Percentiles rank a stretch among this genome's conserved stretches.
These are phyloP conservation scores for Drosophila multiciliata DNA, from an alignment of 2,888 invertebrate species.

Conservation along the genomic window DNA sequence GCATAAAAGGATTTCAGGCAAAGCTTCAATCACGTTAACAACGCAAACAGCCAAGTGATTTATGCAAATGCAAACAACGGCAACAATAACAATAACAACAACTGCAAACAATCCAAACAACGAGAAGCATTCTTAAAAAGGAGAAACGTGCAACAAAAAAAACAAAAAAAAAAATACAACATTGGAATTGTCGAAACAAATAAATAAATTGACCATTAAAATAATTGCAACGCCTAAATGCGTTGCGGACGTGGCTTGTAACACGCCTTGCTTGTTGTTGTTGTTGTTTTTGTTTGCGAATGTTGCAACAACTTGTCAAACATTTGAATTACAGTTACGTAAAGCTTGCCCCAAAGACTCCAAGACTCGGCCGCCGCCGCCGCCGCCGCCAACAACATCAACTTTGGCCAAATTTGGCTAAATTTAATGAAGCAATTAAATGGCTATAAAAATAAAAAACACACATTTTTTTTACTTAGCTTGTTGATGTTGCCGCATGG, in stretches of 20 bases:
- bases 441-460: conserved; percentile 62
- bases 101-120: conserved; percentile 27
- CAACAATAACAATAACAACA: conserved; percentile 7
- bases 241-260: conserved; percentile 76
- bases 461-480: conserved; percentile 21
- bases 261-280: conserved; percentile 66
- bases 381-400: conserved; percentile 30
- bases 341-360: conserved; percentile 54
- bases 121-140: conserved; percentile 71
- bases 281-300: conserved; percentile 48
- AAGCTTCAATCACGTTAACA: conserved; percentile 70
- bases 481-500: conserved; percentile 56
- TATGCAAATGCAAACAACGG: conserved; percentile 60
- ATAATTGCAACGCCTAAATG: conserved; percentile 81
- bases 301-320: conserved; percentile 81
- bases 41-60: conserved; percentile 40
- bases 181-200: conserved; percentile 66
- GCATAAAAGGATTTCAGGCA: conserved; percentile 60
- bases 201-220: conserved; percentile 82
- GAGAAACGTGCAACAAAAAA: conserved; percentile 53
- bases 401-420: conserved; percentile 80
- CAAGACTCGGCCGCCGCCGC: conserved; percentile 38
- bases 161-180: conserved; percentile 23
- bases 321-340: conserved; percentile 81
- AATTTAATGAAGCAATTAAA: conserved; percentile 83